These are phyloP conservation scores for Poicephalus gulielmi DNA, from an alignment of 2,113 vertebrate species.

Conservation along the genomic window DNA sequence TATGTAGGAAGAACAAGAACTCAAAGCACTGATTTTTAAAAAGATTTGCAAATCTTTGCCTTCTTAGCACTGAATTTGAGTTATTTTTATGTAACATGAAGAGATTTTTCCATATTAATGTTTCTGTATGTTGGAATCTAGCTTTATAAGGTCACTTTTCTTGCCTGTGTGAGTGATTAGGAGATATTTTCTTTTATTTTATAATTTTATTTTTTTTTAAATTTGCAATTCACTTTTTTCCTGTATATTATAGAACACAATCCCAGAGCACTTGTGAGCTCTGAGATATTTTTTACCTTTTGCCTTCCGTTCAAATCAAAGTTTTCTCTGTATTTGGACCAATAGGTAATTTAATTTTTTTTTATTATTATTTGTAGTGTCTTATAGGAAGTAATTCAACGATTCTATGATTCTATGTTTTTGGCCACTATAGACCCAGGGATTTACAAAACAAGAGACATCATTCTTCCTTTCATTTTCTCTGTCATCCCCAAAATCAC, in stretches of 20 bases:
- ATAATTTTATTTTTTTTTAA: neutral
- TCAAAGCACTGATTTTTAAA: neutral
- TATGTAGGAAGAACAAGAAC: neutral
- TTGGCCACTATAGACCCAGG: fast-evolving
- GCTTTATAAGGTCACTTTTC: neutral
- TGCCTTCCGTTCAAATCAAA: neutral
- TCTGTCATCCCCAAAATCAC: neutral
- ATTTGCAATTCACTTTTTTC: neutral
- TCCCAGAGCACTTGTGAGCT: neutral
- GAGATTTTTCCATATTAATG: neutral
- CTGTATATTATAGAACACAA: neutral
- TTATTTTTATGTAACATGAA: neutral
- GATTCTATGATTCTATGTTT: neutral
- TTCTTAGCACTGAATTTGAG: neutral
- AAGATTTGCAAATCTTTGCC: neutral
- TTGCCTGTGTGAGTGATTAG: neutral
- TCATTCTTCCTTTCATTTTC: neutral
- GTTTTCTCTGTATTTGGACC: neutral
- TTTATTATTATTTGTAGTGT: neutral
- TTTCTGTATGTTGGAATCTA: neutral
- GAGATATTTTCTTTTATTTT: neutral
- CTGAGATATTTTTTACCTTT: neutral
- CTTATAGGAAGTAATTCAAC: neutral
- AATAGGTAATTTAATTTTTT: neutral
- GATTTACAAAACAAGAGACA: neutral